phyloP scores from a whole-genome alignment of 2,113 vertebrate genomes.

The Oreochromis spilurus region DNA sequence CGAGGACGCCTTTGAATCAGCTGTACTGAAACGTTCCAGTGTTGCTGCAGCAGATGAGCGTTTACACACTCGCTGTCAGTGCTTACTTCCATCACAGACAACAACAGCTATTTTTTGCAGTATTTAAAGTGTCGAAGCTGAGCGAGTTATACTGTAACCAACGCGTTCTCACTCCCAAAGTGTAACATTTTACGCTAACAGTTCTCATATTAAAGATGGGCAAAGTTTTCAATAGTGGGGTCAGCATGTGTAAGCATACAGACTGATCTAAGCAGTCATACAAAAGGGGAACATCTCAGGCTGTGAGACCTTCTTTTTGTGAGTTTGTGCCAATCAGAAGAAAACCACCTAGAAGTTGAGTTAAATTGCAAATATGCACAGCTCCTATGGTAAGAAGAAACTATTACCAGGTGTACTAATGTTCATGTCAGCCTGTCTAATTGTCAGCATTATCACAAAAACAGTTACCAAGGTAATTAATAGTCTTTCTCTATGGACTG shows the following conservation, averaged over 20 bases:
- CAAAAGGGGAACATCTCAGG: neutral
- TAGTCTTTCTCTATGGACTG: neutral
- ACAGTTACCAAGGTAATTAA: neutral
- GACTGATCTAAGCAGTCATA: neutral
- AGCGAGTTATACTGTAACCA: neutral
- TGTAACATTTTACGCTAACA: neutral
- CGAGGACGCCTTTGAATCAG: neutral
- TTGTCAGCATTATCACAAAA: neutral
- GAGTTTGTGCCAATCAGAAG: neutral
- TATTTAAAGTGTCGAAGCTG: neutral
- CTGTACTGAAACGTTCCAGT: neutral
- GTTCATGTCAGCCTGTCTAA: neutral
- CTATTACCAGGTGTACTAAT: neutral
- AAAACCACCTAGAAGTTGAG: neutral
- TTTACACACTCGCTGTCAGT: neutral
- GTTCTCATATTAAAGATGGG: neutral
- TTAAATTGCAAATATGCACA: neutral
- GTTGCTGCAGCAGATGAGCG: neutral
- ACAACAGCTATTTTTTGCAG: neutral
- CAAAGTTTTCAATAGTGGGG: neutral
- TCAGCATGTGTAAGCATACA: neutral
- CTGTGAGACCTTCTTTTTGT: neutral
- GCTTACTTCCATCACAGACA: neutral
- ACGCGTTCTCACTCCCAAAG: neutral
- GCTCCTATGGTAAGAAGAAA: neutral